A percentile compares a stretch with the other conserved stretches of the same genome.
phyloP scores from a whole-genome alignment of 2,797 vertebrate genomes.

The Echeneis naucrates region DNA sequence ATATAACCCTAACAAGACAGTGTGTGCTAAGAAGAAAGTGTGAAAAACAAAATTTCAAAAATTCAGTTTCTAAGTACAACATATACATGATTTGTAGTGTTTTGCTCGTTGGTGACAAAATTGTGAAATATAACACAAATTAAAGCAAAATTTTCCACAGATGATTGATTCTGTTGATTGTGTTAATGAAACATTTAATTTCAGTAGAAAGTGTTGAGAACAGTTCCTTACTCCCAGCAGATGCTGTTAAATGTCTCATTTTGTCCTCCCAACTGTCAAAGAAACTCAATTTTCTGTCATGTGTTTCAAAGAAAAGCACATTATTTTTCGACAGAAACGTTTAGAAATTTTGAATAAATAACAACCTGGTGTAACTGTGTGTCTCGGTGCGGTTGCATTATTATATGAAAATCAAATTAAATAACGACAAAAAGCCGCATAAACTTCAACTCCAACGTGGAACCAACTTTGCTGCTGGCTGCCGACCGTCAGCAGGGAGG shows the following conservation, averaged over 20 bases:
- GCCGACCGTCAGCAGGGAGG: slow-evolving; percentile 67
- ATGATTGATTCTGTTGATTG: neutral
- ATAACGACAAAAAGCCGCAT: neutral
- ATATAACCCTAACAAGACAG: too few relatives aligned
- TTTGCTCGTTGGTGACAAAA: neutral
- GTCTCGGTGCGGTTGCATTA: too few relatives aligned
- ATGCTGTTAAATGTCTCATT: neutral
- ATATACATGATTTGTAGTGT: neutral
- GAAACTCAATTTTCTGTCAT: neutral
- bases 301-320: neutral
- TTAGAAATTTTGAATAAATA: too few relatives aligned
- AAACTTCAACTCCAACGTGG: slow-evolving; percentile 19
- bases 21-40: too few relatives aligned
- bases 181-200: neutral
- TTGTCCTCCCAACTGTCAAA: neutral
- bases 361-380: too few relatives aligned
- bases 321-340: too few relatives aligned
- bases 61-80: neutral
- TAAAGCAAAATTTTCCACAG: neutral
- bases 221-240: neutral
- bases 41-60: neutral
- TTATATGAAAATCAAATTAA: neutral
- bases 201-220: neutral
- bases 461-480: slow-evolving; percentile 13
- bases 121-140: too few relatives aligned